These are phyloP conservation scores for Cryptocheilus praepositus DNA, from an alignment of 2,888 invertebrate genomes.

Conservation along the genomic window DNA sequence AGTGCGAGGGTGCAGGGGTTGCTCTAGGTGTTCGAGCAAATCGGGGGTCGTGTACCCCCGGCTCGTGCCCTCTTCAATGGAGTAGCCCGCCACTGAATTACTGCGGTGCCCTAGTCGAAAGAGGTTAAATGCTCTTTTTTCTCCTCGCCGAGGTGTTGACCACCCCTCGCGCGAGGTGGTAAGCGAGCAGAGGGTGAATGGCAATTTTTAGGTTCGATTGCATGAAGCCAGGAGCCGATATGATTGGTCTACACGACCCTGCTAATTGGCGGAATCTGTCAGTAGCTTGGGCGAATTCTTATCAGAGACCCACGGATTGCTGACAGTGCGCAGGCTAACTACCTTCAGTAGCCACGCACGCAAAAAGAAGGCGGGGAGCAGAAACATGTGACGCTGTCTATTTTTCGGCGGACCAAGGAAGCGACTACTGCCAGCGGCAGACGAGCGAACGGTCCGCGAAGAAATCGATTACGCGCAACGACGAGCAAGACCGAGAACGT, in stretches of 20 bases:
- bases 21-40: conserved; percentile 64
- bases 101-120: conserved; percentile 53
- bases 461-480: conserved; percentile 22
- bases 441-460: not conserved
- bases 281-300: no score
- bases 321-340: no score
- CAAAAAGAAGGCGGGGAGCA: no score
- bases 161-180: conserved; percentile 42
- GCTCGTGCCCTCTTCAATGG: conserved; percentile 74
- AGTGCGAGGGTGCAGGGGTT: conserved; percentile 67
- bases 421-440: not conserved
- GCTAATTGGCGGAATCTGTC: no score
- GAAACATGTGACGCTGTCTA: no score
- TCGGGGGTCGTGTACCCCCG: conserved; percentile 62
- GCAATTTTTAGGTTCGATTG: no score
- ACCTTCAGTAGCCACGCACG: no score
- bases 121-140: conserved; percentile 72
- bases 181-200: not conserved
- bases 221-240: no score
- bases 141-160: conserved; percentile 46
- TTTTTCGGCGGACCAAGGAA: no score
- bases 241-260: no score
- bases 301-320: no score
- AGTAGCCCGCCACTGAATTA: conserved; percentile 60
- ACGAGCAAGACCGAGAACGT: not conserved